These are phyloP conservation scores for Agrochola circellaris DNA, from an alignment of 2,888 invertebrate species.

Conservation along the genomic window DNA sequence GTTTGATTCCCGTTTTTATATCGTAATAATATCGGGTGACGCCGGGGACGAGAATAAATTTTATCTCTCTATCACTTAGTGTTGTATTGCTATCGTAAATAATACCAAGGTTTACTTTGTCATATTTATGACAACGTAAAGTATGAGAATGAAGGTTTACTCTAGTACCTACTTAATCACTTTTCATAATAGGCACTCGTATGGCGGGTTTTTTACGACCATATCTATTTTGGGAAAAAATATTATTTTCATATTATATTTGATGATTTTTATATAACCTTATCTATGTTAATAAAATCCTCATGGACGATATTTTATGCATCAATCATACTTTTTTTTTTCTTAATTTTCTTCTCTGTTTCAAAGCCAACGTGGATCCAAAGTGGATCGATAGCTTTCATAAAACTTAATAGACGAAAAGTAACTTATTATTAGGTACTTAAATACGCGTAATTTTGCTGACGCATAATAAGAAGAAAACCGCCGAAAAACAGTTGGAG, in stretches of 20 bases:
- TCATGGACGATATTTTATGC: neutral
- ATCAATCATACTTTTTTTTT: neutral
- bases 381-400: neutral
- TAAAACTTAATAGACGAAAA: neutral
- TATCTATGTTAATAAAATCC: neutral
- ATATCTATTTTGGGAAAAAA: conserved; percentile 24
- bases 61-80: conserved; percentile 88
- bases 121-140: conserved; percentile 83
- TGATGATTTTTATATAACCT: neutral
- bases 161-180: conserved; percentile 67
- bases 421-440: neutral
- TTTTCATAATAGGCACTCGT: conserved; percentile 58
- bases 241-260: conserved; percentile 1
- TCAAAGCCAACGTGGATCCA: neutral
- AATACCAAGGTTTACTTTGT: conserved; percentile 84
- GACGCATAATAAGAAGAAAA: neutral
- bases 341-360: neutral
- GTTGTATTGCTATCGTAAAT: conserved; percentile 85
- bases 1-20: conserved; percentile 70
- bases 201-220: conserved; percentile 22
- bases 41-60: conserved; percentile 68
- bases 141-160: conserved; percentile 66
- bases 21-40: conserved; percentile 72
- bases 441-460: neutral
- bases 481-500: no score